These are phyloP conservation scores for Apodemia zela DNA, from an alignment of 2,888 invertebrate genomes.

Conservation along the genomic window DNA sequence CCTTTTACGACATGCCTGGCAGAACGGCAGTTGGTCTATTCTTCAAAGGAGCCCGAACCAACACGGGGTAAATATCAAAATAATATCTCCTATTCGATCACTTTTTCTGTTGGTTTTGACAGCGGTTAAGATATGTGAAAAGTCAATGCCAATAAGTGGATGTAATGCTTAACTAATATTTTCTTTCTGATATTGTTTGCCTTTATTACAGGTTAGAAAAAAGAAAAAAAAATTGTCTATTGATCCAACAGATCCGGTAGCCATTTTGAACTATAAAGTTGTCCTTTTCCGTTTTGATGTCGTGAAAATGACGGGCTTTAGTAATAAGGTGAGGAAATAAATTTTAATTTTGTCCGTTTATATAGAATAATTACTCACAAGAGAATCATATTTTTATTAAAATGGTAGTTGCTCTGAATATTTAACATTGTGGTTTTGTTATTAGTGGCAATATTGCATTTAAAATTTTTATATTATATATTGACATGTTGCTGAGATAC, in stretches of 20 bases:
- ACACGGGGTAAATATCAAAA: too few relatives aligned
- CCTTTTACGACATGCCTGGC: too few relatives aligned
- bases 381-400: not conserved
- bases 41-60: too few relatives aligned
- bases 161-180: too few relatives aligned
- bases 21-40: too few relatives aligned
- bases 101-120: too few relatives aligned
- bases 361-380: not conserved
- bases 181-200: too few relatives aligned
- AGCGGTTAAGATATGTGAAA: too few relatives aligned
- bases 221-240: not conserved
- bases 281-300: slow-evolving; percentile 85
- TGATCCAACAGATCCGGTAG: slow-evolving; percentile 64
- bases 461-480: not conserved
- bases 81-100: too few relatives aligned
- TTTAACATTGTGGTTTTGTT: not conserved
- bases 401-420: too few relatives aligned
- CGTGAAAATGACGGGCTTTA: slow-evolving; percentile 90
- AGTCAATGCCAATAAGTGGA: too few relatives aligned
- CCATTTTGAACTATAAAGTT: slow-evolving; percentile 68
- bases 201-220: not conserved
- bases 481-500: slow-evolving; percentile 17
- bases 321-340: slow-evolving; percentile 85
- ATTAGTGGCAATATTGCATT: not conserved
- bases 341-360: slow-evolving; percentile 1